Evolutionary conservation across 2,888 invertebrate species (phyloP).

Genomic region (Cyrtodaria siliqua): DNA sequence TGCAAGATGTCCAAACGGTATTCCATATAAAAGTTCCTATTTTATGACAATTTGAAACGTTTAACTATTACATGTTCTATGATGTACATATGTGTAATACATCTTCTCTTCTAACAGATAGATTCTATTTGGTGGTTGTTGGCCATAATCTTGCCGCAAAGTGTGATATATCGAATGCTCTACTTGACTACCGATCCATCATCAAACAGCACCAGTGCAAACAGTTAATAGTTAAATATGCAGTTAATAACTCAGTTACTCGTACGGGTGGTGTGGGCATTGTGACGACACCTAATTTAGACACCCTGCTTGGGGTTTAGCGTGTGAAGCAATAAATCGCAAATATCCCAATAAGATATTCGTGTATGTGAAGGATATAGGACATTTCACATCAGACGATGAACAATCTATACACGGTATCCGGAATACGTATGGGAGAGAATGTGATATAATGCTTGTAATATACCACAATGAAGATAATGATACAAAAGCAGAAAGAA

Average conservation of each 20-base stretch:
- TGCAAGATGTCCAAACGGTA: no score
- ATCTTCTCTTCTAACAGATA: no score
- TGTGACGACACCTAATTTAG: conserved; percentile 1
- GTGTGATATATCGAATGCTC: conserved; percentile 9
- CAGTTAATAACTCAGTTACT: neutral
- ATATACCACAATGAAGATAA: neutral
- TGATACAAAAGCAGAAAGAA: neutral
- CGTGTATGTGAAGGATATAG: conserved; percentile 12
- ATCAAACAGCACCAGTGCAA: conserved; percentile 6
- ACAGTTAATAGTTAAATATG: neutral
- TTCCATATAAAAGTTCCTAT: no score
- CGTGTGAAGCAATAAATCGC: neutral
- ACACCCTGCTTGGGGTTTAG: conserved; percentile 1
- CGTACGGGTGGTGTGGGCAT: no score
- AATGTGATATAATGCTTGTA: neutral
- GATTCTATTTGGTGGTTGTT: no score
- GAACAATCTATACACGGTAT: neutral
- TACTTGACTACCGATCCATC: neutral
- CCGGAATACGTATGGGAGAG: neutral
- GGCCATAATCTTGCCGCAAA: conserved; percentile 10
- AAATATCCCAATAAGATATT: conserved; percentile 1
- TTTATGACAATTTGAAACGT: no score
- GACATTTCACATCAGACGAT: neutral
- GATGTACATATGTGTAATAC: no score
- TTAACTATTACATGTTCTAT: no score